Base-by-base conservation (phyloP, 2,113 vertebrate species). In the Parotia lawesii region DNA sequence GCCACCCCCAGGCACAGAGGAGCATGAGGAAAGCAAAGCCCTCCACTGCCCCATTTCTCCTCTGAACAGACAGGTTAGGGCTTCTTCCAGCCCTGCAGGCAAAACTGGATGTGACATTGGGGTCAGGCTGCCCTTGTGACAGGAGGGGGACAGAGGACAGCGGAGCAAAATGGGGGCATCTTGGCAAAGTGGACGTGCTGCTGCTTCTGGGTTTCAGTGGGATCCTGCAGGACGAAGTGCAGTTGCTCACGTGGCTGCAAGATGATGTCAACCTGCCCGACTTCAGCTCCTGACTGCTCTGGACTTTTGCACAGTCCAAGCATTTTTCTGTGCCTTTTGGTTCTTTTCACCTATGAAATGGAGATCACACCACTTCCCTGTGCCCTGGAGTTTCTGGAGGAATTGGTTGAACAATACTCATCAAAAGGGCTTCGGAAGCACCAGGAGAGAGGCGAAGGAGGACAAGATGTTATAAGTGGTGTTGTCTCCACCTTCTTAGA, bases 381-480 rank as follows among this genome's bases (percentile, higher is more conserved):
- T 51, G 69, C 54, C 54, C 70, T 35, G 75, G 80, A 42, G 62
- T 38, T 89, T 44, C 89, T 70, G 37, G 89, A 60, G 47, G 56
- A 27, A 53, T 5, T 69, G 77, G 12, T 16, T 94, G 72, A 91
- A 78, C 87, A 91, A 84, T 3, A 1, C 53, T 80, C 53, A 47
- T 16, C 23, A 72, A 92, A 94, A 91, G 47, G 17, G 35, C 74
- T 94, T 72, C 0, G 4, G 89, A 62, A 94, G 57, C 90, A 71
- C 75, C 60, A 27, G 82, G 67, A 91, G 42, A 69, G 54, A 88
- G 47, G 79, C 0, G 8, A 92, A 94, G 84, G 92, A 96, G 94
- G 80, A 92, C 89, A 90, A 67, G 81, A 83, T 84, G 89, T 91
- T 96, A 27, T 14, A 67, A 51, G 56, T 74, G 50, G 28, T 70